Evolutionary conservation across 2,797 vertebrate genomes (phyloP).

Genomic region (Leptatherina wallacei): DNA sequence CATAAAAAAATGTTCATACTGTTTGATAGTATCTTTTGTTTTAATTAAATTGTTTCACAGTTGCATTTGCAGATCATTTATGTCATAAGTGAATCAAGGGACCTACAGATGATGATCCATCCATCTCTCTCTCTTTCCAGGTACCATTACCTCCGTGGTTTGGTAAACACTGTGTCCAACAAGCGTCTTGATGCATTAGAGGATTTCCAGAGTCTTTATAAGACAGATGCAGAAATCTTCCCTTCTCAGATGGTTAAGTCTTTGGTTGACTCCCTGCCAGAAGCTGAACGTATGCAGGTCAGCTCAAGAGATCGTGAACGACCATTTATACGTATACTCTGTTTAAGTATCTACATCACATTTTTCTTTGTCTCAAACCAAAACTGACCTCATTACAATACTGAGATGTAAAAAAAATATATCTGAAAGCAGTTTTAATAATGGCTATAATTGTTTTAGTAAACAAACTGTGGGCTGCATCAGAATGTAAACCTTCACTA

Average conservation of each 20-base stretch:
- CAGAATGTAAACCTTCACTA: background rate
- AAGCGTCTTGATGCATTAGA: constrained; percentile 88
- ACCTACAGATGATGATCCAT: background rate
- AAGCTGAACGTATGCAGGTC: constrained; percentile 78
- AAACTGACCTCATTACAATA: background rate
- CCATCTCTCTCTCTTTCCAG: constrained; percentile 64
- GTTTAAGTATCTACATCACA: background rate
- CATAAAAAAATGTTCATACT: background rate
- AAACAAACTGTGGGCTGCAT: background rate
- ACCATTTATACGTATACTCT: background rate
- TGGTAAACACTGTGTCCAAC: constrained; percentile 88
- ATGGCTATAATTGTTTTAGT: background rate
- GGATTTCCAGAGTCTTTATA: constrained; percentile 95
- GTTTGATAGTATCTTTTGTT: background rate
- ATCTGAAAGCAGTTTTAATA: background rate
- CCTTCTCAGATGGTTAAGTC: constrained; percentile 89
- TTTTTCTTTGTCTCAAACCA: background rate
- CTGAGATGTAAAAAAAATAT: background rate
- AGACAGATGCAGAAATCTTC: constrained; percentile 93
- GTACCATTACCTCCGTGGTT: constrained; percentile 93
- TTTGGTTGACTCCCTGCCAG: constrained; percentile 83
- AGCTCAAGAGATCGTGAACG: constrained; percentile 14
- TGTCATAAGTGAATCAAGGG: background rate
- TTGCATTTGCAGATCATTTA: background rate
- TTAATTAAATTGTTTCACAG: background rate